These are phyloP conservation scores for Entelurus aequoreus DNA, from an alignment of 2,113 vertebrate species.

Conservation along the genomic window DNA sequence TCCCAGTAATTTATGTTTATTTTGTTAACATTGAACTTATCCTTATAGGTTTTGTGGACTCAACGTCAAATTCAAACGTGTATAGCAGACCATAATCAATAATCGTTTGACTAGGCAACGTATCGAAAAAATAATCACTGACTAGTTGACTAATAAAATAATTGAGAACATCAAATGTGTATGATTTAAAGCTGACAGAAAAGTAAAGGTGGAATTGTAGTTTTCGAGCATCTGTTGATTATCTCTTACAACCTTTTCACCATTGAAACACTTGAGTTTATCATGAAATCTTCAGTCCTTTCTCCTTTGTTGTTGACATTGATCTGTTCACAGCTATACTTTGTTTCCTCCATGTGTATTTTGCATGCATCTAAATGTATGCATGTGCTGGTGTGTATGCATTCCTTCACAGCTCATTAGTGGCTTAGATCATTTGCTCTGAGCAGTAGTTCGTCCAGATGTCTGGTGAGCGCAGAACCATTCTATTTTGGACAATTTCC, in stretches of 20 bases:
- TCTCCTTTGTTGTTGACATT: conserved; percentile 25
- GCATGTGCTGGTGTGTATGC: conserved; percentile 9
- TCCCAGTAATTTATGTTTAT: too few species aligned
- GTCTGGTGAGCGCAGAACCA: conserved; percentile 58
- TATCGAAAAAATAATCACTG: too few species aligned
- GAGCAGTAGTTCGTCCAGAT: conserved; percentile 64
- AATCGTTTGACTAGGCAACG: too few species aligned
- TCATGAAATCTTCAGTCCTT: conserved; percentile 20
- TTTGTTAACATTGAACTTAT: too few species aligned
- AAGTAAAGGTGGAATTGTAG: not conserved
- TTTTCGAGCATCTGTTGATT: conserved; percentile 7
- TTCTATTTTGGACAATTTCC: conserved; percentile 66
- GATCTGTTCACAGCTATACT: conserved; percentile 33
- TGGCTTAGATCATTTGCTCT: conserved; percentile 43
- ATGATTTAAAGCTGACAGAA: not conserved
- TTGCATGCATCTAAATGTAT: conserved; percentile 24
- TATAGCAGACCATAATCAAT: too few species aligned
- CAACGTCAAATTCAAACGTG: too few species aligned
- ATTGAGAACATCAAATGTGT: too few species aligned
- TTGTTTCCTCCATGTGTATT: conserved; percentile 22
- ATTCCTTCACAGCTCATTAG: conserved; percentile 37
- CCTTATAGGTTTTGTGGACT: too few species aligned
- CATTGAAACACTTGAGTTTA: conserved; percentile 22
- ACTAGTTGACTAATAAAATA: too few species aligned
- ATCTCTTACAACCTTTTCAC: conserved; percentile 32